Evolutionary conservation across 2,797 vertebrate genomes (phyloP).

Genomic region (Clarias fuscus): DNA sequence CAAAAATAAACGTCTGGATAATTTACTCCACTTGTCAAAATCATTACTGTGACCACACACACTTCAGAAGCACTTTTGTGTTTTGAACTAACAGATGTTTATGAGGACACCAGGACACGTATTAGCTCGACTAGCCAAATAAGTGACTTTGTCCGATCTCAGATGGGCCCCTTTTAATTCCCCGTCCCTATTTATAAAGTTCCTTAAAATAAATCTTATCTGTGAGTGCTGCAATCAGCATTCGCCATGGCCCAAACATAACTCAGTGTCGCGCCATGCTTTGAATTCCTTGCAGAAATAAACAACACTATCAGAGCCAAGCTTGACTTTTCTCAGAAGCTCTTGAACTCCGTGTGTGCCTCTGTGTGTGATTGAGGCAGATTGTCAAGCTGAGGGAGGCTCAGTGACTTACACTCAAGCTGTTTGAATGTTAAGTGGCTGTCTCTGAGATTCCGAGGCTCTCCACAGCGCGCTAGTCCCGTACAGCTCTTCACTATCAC

Average conservation of each 20-base stretch:
- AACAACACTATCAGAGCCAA: conserved; percentile 39
- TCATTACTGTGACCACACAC: background rate
- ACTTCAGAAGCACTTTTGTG: background rate
- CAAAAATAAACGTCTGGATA: background rate
- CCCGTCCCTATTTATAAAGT: conserved; percentile 42
- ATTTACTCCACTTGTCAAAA: background rate
- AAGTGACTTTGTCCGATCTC: conserved; percentile 29
- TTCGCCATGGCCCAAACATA: conserved; percentile 36
- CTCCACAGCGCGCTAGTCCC: conserved; percentile 2
- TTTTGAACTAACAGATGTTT: conserved; percentile 6
- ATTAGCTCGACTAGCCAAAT: conserved; percentile 14
- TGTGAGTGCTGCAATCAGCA: conserved; percentile 32
- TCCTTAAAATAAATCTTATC: conserved; percentile 45
- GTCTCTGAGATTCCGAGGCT: conserved; percentile 37
- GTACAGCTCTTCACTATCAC: conserved; percentile 32
- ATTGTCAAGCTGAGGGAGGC: conserved; percentile 36
- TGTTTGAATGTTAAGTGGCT: conserved; percentile 53
- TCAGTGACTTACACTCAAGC: conserved; percentile 37
- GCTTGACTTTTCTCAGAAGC: conserved; percentile 42
- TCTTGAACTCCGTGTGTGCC: conserved; percentile 20
- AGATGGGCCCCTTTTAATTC: conserved; percentile 18
- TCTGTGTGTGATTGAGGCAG: conserved; percentile 8
- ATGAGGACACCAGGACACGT: background rate
- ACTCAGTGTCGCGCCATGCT: conserved; percentile 26
- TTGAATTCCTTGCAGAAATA: conserved; percentile 41